phyloP scores from a whole-genome alignment of 2,113 vertebrate genomes.

The Triplophysa tibetana region DNA sequence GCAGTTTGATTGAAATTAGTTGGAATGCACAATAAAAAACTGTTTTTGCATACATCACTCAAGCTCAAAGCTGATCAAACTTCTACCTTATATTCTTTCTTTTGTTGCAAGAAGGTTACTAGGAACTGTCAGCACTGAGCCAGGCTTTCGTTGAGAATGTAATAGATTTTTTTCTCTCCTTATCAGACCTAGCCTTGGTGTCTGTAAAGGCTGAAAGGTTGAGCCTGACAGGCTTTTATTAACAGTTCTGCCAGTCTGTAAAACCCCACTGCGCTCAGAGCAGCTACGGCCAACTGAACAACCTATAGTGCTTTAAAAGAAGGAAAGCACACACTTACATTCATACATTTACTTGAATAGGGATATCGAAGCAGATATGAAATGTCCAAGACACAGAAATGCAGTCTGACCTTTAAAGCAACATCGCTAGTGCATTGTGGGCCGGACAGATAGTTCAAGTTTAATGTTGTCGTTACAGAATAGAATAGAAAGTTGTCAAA shows the following conservation, averaged over 20 bases:
- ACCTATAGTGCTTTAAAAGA: neutral
- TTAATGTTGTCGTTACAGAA: neutral
- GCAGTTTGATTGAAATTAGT: too few species aligned
- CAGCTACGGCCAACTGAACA: neutral
- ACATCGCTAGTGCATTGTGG: neutral
- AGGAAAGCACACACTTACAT: neutral
- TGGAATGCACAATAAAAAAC: too few species aligned
- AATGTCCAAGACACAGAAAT: constrained; percentile 6
- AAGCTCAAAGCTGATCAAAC: neutral
- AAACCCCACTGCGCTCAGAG: constrained; percentile 13
- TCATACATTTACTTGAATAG: constrained; percentile 6
- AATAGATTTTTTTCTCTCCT: neutral
- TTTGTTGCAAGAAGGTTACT: neutral
- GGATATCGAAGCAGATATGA: neutral
- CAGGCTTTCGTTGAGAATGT: neutral
- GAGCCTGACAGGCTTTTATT: constrained; percentile 44
- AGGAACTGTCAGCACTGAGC: neutral
- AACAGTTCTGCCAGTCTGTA: constrained; percentile 30
- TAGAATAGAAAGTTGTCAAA: neutral
- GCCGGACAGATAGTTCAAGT: neutral
- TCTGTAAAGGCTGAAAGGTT: constrained; percentile 34
- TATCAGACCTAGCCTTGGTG: constrained; percentile 30
- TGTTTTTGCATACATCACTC: too few species aligned
- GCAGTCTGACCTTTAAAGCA: constrained; percentile 13
- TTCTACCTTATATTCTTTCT: neutral